These are phyloP conservation scores for Stigmatopora argus DNA, from an alignment of 2,113 vertebrate genomes.

Conservation along the genomic window DNA sequence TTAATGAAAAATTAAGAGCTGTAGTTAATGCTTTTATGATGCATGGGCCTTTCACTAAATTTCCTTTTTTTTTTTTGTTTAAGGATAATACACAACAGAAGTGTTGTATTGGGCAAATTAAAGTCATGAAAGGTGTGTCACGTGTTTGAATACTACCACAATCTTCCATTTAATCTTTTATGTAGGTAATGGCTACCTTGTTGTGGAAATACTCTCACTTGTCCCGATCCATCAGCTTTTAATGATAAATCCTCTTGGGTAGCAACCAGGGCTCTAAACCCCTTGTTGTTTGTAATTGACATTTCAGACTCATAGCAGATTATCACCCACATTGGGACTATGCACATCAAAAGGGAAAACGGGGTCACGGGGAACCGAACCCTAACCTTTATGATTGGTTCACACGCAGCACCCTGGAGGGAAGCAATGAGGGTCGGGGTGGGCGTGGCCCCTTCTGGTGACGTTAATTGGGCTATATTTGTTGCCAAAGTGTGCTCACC, in stretches of 20 bases:
- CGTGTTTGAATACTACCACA: background rate
- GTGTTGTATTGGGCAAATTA: background rate
- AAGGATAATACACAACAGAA: no score
- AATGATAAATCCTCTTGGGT: slow-evolving; percentile 40
- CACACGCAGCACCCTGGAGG: slow-evolving; percentile 48
- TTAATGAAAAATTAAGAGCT: background rate
- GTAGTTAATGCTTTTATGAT: background rate
- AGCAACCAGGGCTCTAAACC: slow-evolving; percentile 45
- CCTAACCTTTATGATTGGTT: slow-evolving; percentile 68
- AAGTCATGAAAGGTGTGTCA: background rate
- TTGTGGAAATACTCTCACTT: slow-evolving; percentile 34
- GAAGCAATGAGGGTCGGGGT: slow-evolving; percentile 30
- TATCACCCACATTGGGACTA: slow-evolving; percentile 58
- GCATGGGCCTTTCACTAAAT: background rate
- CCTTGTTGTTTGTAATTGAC: slow-evolving; percentile 62
- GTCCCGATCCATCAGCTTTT: slow-evolving; percentile 19
- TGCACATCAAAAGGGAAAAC: slow-evolving; percentile 56
- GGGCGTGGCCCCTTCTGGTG: slow-evolving; percentile 45
- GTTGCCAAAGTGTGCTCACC: slow-evolving; percentile 53
- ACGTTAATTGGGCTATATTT: slow-evolving; percentile 72
- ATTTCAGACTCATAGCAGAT: slow-evolving; percentile 65
- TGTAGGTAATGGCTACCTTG: slow-evolving; percentile 4
- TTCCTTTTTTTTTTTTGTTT: background rate
- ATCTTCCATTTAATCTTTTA: background rate
- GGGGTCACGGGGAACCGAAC: slow-evolving; percentile 57